Evolutionary conservation across 2,888 invertebrate species (phyloP), one percentile per base, ranked within the genome.

Genomic region (Nesidiocoris tenuis): DNA sequence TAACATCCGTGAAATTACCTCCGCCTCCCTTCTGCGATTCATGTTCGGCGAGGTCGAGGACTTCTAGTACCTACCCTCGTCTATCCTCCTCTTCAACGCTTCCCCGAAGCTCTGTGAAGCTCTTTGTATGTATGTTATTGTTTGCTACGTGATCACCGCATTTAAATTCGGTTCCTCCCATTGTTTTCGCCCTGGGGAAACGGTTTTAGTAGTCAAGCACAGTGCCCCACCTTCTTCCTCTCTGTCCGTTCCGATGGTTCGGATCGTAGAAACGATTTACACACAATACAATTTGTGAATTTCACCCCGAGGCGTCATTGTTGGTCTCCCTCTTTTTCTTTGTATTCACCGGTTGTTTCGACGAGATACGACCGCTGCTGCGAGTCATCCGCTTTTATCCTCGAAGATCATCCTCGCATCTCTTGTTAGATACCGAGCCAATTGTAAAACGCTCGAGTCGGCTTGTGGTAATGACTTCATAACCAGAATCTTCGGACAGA

Each of bases 211-310:
- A 74, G 74, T 74, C 74, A 74, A 64, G 70, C 70, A 70, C 74
- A 63, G 63, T 56, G 74, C 74, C 74, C 64, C 74, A 74, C 74
- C 74, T 74, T 70, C 74, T 63, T 74, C 74, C 74, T 74, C 61
- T 24, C 55, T 22, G 70, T 57, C 18, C 59, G 24, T 59, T 59
- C 55, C 23, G 23, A 24, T 39, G 39, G 5, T 39, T 39, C 39
- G 39, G 3, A 61, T 21, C 56, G 55, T 23, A 55, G 64, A 39
- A 22, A 64, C 74, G 75, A 67, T 75, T 75, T 75, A 75, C 75
- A 75, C 75, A 75, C 75, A 75, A 75, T 75, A 75, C 75, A 66
- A 75, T 75, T 75, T 75, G 75, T 75, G 67, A 75, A 75, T 75
- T 75, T 75, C 75, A 61, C 75, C 64, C 74, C 56, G 74, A 74